Percentiles rank a stretch among this genome's conserved stretches.
phyloP scores from a whole-genome alignment of 2,113 vertebrate species.

The Sinocyclocheilus anophthalmus region DNA sequence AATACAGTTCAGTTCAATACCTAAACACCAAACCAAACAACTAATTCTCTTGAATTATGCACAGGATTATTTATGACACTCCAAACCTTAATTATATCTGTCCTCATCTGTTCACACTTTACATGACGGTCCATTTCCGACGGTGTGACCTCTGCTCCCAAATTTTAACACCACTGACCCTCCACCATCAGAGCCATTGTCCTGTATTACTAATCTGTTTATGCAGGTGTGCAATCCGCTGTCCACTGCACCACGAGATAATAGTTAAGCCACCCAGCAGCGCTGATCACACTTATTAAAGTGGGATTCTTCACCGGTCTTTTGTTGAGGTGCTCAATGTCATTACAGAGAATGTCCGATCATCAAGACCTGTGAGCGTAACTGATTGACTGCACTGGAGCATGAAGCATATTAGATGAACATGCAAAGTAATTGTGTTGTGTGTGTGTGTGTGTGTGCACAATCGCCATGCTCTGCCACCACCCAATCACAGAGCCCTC shows the following conservation, averaged over 20 bases:
- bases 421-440: conserved; percentile 65
- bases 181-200: conserved; percentile 85
- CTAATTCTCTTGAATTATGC: not conserved
- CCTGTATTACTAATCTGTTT: conserved; percentile 91
- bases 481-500: too few species aligned
- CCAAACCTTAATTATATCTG: conserved; percentile 25
- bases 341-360: conserved; percentile 86
- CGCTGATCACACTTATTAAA: conserved; percentile 88
- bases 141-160: conserved; percentile 68
- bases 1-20: not conserved
- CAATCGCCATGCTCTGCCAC: too few species aligned
- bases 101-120: not conserved
- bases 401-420: conserved; percentile 77
- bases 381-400: conserved; percentile 85
- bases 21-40: not conserved
- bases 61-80: not conserved
- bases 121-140: conserved; percentile 45
- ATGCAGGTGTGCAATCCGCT: conserved; percentile 94
- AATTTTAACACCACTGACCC: conserved; percentile 68
- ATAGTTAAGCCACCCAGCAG: conserved; percentile 82
- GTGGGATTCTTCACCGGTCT: conserved; percentile 84
- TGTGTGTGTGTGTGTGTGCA: too few species aligned
- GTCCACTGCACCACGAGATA: conserved; percentile 84
- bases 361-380: conserved; percentile 83
- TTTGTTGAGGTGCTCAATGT: conserved; percentile 85